Base-by-base conservation (phyloP, 2,888 invertebrate species). In the Ceramica pisi region DNA sequence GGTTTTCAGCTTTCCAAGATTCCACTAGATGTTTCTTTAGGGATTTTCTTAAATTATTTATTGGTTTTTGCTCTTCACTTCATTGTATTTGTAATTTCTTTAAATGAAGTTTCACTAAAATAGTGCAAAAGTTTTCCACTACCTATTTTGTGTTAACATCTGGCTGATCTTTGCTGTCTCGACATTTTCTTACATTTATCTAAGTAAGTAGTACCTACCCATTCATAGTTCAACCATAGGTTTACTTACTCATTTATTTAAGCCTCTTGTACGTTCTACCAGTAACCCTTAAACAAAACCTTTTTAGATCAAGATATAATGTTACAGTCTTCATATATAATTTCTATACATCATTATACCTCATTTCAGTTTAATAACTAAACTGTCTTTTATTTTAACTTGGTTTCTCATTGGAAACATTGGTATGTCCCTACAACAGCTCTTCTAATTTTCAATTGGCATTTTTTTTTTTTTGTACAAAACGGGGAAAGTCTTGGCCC, bases 1-100 rank as follows among this genome's bases (percentile, higher is more conserved):
- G 41, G 65, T 31, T 38, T 61, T 46, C 44, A 51, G 38, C 44
- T 46, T 73, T 46, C 64, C 5, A 38, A 38, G 38, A 53, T 60
- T 44, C 44, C 44, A 48, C 19, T 59, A 65, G 51, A 60, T 53
- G 21, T 44, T 57, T 50, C 26, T 44, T 38, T 35, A 55, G 19
- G 12, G 14, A 60, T 1, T 41, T 21, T 66, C 26, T 48, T 55
- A 26, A 44, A 59, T 48, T 48, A 7, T 71, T 56, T 48, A 7
- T 71, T 56, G 44, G 67, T 26, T 12, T 48, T 48, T 21, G n/a
- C 2, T 48, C 31, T 31, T 31, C 12, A 9, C 16, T 75, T 46
- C 6, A 16, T 65, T 31, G 2, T 38, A 23, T 46, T 71, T 14
- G 2, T 38, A 19, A 59, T 38, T 46, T 26, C 10, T 48, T n/a